Base-by-base conservation (phyloP, 2,888 invertebrate species). In the Deilephila elpenor region DNA sequence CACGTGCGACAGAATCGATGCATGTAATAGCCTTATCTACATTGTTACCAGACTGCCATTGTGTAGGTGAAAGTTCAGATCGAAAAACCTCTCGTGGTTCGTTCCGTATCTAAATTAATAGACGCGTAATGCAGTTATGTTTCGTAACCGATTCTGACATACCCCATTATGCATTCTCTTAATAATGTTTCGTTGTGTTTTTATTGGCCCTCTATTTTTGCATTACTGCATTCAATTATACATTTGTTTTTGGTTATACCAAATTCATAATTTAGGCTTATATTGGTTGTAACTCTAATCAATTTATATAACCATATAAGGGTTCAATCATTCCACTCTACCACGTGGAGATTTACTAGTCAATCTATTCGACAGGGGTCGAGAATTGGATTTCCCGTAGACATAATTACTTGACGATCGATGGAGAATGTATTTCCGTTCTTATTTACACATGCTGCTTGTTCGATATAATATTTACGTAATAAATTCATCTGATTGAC, bases 41-140 rank as follows among this genome's bases (percentile, higher is more conserved):
- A 84, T 87, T 86, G 89, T 88, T 86, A 83, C 83, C 82, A 78
- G 75, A 77, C 75, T 78, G 80, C 86, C 82, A 92, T 91, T 89
- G 88, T 89, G 79, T 79, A 80, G 90, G 93, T 92, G 93, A 94
- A 94, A 94, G 94, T 93, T 92, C 89, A 88, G 76, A 79, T 78
- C 76, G 81, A 80, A 81, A 81, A 79, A 78, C 73, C 76, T 81
- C 76, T 76, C 74, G 77, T 81, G 79, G 77, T 79, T 81, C 74
- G 78, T 80, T 80, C 80, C 78, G 79, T 75, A 77, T 80, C 78
- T 78, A 76, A 78, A 77, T 79, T 75, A 77, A 79, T 77, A 64
- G 71, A 51, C 53, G 62, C 71, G 74, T 72, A 74, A 64, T 59
- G 72, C 53, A 70, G 64, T 67, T 67, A 73, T 25, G 62, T 73